Evolutionary conservation across 2,888 invertebrate genomes (phyloP), one percentile per base, ranked within the genome.

Genomic region (Neoascia interrupta): DNA sequence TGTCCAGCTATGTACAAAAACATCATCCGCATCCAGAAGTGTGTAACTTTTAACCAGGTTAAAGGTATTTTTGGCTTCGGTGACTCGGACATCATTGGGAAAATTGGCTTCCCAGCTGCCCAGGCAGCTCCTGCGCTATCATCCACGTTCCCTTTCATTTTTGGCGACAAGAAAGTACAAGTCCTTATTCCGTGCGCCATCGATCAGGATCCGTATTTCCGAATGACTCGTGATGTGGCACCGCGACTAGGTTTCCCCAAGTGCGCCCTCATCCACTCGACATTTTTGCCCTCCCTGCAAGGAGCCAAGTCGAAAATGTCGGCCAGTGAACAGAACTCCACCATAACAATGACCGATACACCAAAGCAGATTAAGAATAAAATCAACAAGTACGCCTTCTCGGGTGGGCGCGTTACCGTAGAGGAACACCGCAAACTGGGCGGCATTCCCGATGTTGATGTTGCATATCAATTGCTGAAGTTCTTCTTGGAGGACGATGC

Each of bases 131-230:
- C 99, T 0, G 95, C 96, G 1, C 92, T 99, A 83, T 95, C 96
- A 0, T 94, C 94, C 1, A 94, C 95, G 6, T 97, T 97, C 88
- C 98, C 98, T 0, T 93, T 94, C 75, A 96, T 98, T 85, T 99
- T 99, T 87, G 93, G 92, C 0, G 90, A 92, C 53, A 92, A 93
- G 85, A 93, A 94, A 84, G 92, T 88, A 3, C 84, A 85, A 41
- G 87, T 87, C n/a, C 90, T 97, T 2, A 97, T 99, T 81, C 99
- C 99, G 0, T 99, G 99, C 89, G 99, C 98, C 5, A 99, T 99
- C 82, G 99, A 99, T 90, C 99, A 99, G 91, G 99, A 99, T 90
- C 99, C 99, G 0, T 99, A 99, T 89, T 99, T 99, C 90, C 92
- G 99, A 26, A 98, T 99, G 98, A 95, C 97, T 0, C 92, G 99